Evolutionary conservation across 92 coral and sea anemone species (phyloP).

Genomic region (Diadumene lineata): DNA sequence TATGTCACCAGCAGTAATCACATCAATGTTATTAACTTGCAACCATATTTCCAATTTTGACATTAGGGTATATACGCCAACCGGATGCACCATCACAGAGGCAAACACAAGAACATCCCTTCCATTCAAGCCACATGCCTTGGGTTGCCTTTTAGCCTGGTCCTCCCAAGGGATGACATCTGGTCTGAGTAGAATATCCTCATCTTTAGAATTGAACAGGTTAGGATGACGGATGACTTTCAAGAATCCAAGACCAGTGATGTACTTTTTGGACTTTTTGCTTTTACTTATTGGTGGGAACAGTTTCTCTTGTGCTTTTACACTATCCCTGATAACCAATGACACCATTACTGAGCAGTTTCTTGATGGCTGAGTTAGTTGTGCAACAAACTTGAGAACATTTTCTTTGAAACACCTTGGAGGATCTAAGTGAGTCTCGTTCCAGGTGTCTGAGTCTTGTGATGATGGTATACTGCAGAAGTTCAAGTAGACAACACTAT

Average conservation of each 20-base stretch:
- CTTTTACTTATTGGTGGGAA: background rate
- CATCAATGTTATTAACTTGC: background rate
- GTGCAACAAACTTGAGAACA: background rate
- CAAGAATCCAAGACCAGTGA: too few relatives aligned
- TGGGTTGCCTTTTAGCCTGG: background rate
- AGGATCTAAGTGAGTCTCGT: background rate
- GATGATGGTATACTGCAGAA: background rate
- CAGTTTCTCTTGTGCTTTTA: background rate
- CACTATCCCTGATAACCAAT: background rate
- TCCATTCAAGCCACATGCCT: background rate
- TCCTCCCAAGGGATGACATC: background rate
- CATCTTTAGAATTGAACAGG: slow-evolving; percentile 11
- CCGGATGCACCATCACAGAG: slow-evolving; percentile 1
- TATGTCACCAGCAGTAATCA: background rate
- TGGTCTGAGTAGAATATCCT: background rate
- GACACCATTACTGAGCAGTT: background rate
- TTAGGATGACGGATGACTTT: background rate
- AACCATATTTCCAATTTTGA: background rate
- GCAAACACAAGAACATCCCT: background rate
- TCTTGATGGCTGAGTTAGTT: background rate
- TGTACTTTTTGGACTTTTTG: too few relatives aligned
- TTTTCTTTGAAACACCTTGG: background rate
- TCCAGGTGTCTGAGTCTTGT: background rate
- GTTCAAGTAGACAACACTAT: background rate
- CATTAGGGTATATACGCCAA: background rate